Percentiles rank a stretch among this genome's conserved stretches.
phyloP scores from a whole-genome alignment of 2,888 invertebrate species.

The Druceiella hillmani region DNA sequence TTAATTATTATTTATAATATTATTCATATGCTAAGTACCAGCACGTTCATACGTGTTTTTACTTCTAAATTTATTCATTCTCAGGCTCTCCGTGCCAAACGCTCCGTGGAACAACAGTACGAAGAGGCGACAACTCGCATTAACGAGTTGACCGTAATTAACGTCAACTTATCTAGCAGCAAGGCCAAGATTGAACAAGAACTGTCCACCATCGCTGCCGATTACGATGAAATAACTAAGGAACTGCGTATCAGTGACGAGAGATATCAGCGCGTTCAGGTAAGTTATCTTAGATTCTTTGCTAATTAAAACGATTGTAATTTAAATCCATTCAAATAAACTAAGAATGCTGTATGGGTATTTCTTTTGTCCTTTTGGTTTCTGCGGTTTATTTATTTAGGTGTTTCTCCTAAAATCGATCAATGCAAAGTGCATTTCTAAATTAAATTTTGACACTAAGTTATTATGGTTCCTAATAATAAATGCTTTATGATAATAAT shows the following conservation, averaged over 20 bases:
- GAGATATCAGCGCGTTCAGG: constrained; percentile 87
- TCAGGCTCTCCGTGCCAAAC: constrained; percentile 87
- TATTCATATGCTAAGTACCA: not conserved
- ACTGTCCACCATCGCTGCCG: constrained; percentile 82
- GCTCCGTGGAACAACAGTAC: constrained; percentile 81
- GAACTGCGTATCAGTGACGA: constrained; percentile 91
- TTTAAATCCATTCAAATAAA: too few relatives aligned
- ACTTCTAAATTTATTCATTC: constrained; percentile 16
- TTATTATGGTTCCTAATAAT: too few relatives aligned
- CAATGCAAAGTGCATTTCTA: too few relatives aligned
- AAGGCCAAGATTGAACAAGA: constrained; percentile 96
- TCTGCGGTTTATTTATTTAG: too few relatives aligned
- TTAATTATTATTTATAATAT: constrained; percentile 3
- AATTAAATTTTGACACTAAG: too few relatives aligned
- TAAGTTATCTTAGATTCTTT: constrained; percentile 30
- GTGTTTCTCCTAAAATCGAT: too few relatives aligned
- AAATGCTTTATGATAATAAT: too few relatives aligned
- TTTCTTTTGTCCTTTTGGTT: too few relatives aligned
- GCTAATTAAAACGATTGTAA: too few relatives aligned
- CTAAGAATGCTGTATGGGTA: too few relatives aligned
- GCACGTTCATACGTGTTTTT: not conserved
- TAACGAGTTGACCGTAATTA: constrained; percentile 91
- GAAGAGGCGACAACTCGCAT: constrained; percentile 90
- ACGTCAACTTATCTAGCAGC: constrained; percentile 89
- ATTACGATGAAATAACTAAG: constrained; percentile 97